Evolutionary conservation across 2,113 vertebrate genomes (phyloP), one percentile per base, ranked within the genome.

Genomic region (Ptilonorhynchus violaceus): DNA sequence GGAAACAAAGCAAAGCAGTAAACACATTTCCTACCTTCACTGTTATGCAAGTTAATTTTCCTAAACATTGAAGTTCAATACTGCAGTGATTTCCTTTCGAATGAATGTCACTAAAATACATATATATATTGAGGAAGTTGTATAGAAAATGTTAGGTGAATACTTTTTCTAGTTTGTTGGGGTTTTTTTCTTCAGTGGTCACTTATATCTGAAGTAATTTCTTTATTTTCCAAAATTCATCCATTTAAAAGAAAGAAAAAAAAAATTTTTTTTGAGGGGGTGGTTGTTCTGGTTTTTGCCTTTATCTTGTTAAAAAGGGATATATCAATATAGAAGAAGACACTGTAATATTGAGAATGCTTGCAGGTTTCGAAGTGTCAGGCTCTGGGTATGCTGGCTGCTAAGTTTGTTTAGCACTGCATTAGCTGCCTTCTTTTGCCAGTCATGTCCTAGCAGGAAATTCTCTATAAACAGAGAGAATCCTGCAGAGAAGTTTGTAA

Each of bases 231-330:
- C 18, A 60, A 82, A 76, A 63, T 7, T 41, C 2, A 8, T 19
- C 1, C 24, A 31, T 35, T 52, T n/a, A 23, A 25, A 52, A 52
- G 17, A 80, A 42, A 6, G 42, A 60, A 89, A 7, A 37, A 15
- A 15, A 15, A 9, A 39, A n/a, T n/a, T n/a, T 39, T 37, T 31
- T 10, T 27, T 49, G 22, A 53, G 47, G 3, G 13, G 21, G 5
- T 21, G 4, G 0, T 15, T 62, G 10, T 5, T 25, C 13, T 41
- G 6, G 1, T 5, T 24, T 78, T 37, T 23, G 4, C 9, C 9
- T 79, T 89, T 85, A 8, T 37, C 7, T 17, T 74, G 11, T 44
- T 52, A 46, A n/a, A 88, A 85, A 69, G n/a, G 2, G 4, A 4
- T 28, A 16, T 52, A 59, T 35, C 13, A 75, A 41, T 15, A 15